phyloP scores from a whole-genome alignment of 2,113 vertebrate species.

The Callaeas wilsoni region DNA sequence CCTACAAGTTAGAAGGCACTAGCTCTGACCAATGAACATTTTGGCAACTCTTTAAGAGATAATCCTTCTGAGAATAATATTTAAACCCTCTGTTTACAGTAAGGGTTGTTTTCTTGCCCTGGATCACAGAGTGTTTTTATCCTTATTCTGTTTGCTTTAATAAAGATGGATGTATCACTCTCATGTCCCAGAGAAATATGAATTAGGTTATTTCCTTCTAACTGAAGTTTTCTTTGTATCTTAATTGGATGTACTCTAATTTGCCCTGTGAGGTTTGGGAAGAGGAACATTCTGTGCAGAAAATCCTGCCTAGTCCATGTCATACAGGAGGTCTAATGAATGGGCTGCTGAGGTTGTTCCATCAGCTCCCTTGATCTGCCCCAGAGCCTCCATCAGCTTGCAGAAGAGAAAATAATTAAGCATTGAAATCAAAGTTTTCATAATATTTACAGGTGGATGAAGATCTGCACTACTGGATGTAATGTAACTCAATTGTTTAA shows the following conservation, averaged over 20 bases:
- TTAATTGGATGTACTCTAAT: conserved; percentile 4
- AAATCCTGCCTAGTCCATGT: not conserved
- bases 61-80: not conserved
- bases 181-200: not conserved
- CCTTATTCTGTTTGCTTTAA: not conserved
- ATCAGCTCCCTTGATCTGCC: not conserved
- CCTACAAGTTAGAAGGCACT: not conserved
- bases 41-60: not conserved
- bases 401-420: not conserved
- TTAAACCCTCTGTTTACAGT: not conserved
- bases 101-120: not conserved
- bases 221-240: not conserved
- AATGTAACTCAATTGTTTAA: not conserved
- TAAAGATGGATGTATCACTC: not conserved
- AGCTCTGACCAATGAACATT: not conserved
- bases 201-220: not conserved
- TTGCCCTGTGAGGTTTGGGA: not conserved
- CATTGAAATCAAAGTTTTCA: not conserved
- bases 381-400: not conserved
- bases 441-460: not conserved
- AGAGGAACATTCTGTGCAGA: not conserved
- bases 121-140: not conserved
- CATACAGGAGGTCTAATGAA: not conserved
- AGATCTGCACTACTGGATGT: not conserved
- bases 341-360: not conserved